These are phyloP conservation scores for Deroptyus accipitrinus DNA, from an alignment of 2,113 vertebrate genomes.

Conservation along the genomic window DNA sequence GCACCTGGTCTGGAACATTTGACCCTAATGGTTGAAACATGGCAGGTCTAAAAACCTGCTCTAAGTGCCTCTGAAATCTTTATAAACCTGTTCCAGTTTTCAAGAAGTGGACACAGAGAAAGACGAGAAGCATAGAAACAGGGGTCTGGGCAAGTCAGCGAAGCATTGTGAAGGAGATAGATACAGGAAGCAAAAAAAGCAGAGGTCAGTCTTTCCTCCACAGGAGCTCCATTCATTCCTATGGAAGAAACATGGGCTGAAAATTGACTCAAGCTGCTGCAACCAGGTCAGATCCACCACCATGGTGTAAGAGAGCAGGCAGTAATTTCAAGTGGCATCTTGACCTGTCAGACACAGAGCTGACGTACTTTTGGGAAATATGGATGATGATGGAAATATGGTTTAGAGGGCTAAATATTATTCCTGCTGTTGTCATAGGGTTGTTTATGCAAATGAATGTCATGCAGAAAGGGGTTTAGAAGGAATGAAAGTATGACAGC, in stretches of 20 bases:
- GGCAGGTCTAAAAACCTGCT: neutral
- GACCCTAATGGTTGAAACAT: fast-evolving
- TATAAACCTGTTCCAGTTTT: neutral
- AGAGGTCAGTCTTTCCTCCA: neutral
- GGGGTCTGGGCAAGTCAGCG: neutral
- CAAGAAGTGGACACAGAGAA: neutral
- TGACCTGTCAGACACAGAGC: neutral
- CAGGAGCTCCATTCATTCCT: neutral
- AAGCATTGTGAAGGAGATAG: neutral
- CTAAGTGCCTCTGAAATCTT: neutral
- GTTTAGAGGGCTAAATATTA: neutral
- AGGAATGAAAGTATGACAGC: neutral
- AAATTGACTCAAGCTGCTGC: neutral
- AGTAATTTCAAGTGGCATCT: neutral
- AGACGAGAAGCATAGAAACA: neutral
- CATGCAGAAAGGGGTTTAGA: neutral
- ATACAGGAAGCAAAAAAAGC: neutral
- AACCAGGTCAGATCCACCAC: neutral
- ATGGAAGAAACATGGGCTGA: neutral
- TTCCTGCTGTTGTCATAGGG: neutral
- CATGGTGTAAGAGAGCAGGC: neutral
- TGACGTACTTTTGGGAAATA: neutral
- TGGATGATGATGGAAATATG: neutral
- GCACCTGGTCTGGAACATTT: neutral
- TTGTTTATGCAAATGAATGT: neutral